Conservation (phyloP, 2,113 vertebrate species). For the Burhinus oedicnemus region DNA sequence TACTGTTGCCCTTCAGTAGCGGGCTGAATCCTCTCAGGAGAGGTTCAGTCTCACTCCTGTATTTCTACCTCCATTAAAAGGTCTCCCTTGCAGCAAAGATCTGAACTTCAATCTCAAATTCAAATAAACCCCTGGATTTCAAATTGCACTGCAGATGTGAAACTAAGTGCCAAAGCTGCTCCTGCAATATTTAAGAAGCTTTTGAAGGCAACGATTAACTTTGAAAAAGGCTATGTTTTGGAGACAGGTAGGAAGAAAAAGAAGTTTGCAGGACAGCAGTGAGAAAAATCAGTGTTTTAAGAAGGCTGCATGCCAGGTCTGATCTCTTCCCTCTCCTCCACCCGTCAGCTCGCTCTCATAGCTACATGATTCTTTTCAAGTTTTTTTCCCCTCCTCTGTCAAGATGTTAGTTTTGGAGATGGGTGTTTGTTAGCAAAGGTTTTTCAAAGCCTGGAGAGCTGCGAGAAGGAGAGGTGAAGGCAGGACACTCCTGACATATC, state of each 20-base stretch:
- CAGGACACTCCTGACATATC: slow-evolving; percentile 19
- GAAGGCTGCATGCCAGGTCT: not conserved
- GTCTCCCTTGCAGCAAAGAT: not conserved
- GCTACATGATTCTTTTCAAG: not conserved
- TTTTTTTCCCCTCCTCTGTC: not conserved
- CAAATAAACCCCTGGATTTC: not conserved
- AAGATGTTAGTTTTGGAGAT: slow-evolving; percentile 22
- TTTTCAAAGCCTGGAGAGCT: slow-evolving; percentile 2
- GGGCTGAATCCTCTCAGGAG: not conserved
- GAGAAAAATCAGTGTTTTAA: not conserved
- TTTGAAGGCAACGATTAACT: not conserved
- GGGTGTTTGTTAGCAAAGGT: not conserved
- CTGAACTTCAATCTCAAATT: not conserved
- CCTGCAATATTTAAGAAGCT: not conserved
- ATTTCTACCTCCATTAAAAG: not conserved
- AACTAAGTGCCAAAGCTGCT: not conserved
- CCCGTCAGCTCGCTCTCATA: not conserved
- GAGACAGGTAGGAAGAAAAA: not conserved
- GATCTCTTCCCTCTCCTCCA: not conserved
- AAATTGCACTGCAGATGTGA: not conserved
- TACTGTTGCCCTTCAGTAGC: not conserved
- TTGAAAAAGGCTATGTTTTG: not conserved
- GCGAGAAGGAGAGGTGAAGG: slow-evolving; percentile 9
- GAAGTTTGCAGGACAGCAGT: not conserved
- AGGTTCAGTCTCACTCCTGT: not conserved